Evolutionary conservation across 1,140 invertebrate species (phyloP).

Genomic region (Diabrotica undecimpunctata): DNA sequence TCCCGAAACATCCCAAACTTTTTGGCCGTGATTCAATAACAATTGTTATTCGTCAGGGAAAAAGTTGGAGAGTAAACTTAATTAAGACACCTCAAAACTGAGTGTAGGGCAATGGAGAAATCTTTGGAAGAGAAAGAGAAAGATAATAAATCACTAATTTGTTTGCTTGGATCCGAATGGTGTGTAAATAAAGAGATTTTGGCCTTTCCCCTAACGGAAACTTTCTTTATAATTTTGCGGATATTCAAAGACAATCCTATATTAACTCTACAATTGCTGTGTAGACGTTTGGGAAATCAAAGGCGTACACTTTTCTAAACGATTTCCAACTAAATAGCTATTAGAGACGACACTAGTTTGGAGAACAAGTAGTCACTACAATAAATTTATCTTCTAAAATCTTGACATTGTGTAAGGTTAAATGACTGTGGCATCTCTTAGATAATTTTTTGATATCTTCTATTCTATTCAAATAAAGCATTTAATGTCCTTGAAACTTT

Average conservation of each 20-base stretch:
- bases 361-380: no score
- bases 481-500: no score
- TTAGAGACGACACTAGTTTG: no score
- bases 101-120: constrained; percentile 5
- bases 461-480: no score
- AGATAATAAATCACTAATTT: constrained; percentile 14
- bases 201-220: background rate
- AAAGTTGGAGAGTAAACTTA: constrained; percentile 13
- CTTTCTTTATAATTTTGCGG: constrained; percentile 13
- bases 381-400: no score
- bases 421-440: no score
- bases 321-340: no score
- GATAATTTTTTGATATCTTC: no score
- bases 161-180: constrained; percentile 13
- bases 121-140: constrained; percentile 5
- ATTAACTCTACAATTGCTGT: background rate
- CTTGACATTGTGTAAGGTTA: no score
- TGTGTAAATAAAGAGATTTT: constrained; percentile 11
- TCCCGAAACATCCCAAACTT: constrained; percentile 4
- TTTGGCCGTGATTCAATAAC: constrained; percentile 7
- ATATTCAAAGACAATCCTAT: constrained; percentile 12
- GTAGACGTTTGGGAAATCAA: background rate
- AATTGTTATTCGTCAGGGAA: constrained; percentile 8
- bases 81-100: constrained; percentile 13
- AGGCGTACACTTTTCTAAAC: background rate